Evolutionary conservation across 2,113 vertebrate genomes (phyloP), one percentile per base, ranked within the genome.

Genomic region (Egretta garzetta): DNA sequence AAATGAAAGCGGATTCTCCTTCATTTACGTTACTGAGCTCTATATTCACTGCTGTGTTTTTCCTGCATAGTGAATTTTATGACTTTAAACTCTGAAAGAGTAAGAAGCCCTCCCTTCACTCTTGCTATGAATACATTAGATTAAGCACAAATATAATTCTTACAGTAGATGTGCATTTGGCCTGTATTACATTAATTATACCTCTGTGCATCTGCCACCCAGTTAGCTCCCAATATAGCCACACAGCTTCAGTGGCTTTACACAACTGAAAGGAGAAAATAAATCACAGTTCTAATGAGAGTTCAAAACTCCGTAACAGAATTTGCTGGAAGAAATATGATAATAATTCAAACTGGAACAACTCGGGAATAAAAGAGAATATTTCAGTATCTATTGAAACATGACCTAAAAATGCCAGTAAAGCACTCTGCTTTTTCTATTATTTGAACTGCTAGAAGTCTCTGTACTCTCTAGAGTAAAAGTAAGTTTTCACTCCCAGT

Each of bases 371-470:
- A 93, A 95, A 93, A 97, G 63, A 86, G 91, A 93, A 90, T 96
- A 95, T 90, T 97, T 95, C 95, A 93, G 82, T 83, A 90, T 77
- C 55, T 86, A 95, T 86, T 82, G 85, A 93, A 94, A 90, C 55
- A 80, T 96, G 93, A 96, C 96, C 96, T 90, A 95, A 96, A 97
- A 96, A 93, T 80, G 90, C 81, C 91, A 95, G 53, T 80, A 87
- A 94, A 87, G 50, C 12, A 70, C 28, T 80, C 71, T 68, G 75
- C 10, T 92, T 96, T 88, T 96, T 87, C 66, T 96, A 59, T 94
- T 96, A 85, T 91, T 91, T 96, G 93, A 96, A 84, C 80, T 62
- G 52, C 39, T 24, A 94, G 72, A 80, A 90, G 28, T 70, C 71
- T 92, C 75, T 91, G 39, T 81, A 66, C 23, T 94, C 83, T 81